Evolutionary conservation across 2,113 vertebrate genomes (phyloP).

Genomic region (Indicator maculatus): DNA sequence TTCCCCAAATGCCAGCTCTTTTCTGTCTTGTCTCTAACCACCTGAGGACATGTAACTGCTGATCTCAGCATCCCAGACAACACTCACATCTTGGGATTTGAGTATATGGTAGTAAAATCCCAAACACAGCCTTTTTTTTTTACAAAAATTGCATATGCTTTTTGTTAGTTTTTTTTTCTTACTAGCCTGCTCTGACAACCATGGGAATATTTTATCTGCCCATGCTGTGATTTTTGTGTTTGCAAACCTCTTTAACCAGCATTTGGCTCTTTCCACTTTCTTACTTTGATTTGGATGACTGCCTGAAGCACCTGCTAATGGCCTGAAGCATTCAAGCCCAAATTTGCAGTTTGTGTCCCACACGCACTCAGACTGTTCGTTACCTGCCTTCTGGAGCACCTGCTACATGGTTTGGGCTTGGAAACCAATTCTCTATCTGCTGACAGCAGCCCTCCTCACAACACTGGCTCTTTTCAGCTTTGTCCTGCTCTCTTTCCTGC

Average conservation of each 20-base stretch:
- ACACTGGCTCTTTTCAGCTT: not conserved
- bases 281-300: constrained; percentile 66
- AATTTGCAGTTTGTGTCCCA: constrained; percentile 46
- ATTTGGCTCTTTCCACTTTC: constrained; percentile 65
- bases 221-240: constrained; percentile 17
- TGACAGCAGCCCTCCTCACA: constrained; percentile 12
- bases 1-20: constrained; percentile 43
- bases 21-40: constrained; percentile 68
- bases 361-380: constrained; percentile 22
- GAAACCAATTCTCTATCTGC: not conserved
- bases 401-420: constrained; percentile 40
- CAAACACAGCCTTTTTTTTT: constrained; percentile 23
- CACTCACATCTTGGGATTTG: not conserved
- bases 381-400: constrained; percentile 73
- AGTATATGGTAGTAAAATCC: constrained; percentile 36
- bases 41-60: constrained; percentile 74
- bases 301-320: constrained; percentile 72
- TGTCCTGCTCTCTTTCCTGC: not conserved
- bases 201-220: constrained; percentile 4
- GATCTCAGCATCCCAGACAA: constrained; percentile 70
- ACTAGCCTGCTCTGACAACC: not conserved
- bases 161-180: not conserved
- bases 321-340: constrained; percentile 52
- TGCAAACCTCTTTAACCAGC: constrained; percentile 63
- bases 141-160: not conserved